Evolutionary conservation across 2,113 vertebrate species (phyloP).

Genomic region (Bolborhynchus lineola): DNA sequence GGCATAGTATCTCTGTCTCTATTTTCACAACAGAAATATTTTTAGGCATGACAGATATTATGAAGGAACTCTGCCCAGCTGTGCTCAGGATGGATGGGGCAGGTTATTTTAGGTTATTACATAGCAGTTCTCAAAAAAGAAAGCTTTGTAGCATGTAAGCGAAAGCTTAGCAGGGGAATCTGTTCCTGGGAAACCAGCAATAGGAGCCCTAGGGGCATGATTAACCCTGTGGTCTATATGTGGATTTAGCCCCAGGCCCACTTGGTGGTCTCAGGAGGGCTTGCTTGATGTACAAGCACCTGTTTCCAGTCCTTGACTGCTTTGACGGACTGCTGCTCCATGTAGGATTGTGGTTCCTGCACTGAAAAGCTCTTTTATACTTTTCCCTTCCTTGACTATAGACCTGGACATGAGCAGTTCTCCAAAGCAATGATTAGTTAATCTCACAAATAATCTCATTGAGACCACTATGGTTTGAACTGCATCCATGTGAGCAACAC

Average conservation of each 20-base stretch:
- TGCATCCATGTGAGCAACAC: background rate
- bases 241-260: background rate
- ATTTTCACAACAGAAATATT: conserved; percentile 57
- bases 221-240: background rate
- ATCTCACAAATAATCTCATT: background rate
- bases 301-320: background rate
- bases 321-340: background rate
- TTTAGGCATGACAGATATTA: conserved; percentile 59
- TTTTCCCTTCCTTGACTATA: background rate
- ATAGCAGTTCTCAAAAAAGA: conserved; percentile 44
- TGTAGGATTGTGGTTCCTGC: background rate
- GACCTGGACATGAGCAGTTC: background rate
- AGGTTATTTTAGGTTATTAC: conserved; percentile 47
- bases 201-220: background rate
- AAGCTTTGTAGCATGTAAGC: background rate
- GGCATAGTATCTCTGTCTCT: conserved; percentile 17
- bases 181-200: background rate
- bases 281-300: background rate
- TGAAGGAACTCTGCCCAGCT: conserved; percentile 43
- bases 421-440: background rate
- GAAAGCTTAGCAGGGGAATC: background rate
- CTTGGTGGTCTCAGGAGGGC: background rate
- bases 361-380: background rate
- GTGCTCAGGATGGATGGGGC: conserved; percentile 13
- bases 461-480: background rate